Conservation (phyloP, 1,140 invertebrate species). For the Panagrolaimus sp. region DNA sequence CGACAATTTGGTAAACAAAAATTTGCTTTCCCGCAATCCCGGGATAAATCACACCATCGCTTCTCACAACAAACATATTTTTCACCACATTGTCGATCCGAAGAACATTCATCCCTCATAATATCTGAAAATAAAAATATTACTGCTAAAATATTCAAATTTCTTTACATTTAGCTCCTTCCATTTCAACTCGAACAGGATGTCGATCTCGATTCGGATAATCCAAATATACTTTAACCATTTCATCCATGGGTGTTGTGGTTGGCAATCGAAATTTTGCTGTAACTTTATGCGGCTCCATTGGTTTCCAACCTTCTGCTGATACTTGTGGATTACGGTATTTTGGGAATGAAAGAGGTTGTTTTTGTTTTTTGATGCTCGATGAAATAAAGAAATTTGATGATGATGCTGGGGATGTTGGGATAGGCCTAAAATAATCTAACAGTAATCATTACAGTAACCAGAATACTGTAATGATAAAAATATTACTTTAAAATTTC, state of each 20-base stretch:
- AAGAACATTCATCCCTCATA: conserved; percentile 24
- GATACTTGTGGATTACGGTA: background rate
- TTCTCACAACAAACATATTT: conserved; percentile 26
- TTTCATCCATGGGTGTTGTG: background rate
- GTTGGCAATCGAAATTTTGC: background rate
- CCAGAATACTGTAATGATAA: no score
- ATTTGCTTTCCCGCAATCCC: conserved; percentile 19
- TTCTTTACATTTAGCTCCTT: conserved; percentile 11
- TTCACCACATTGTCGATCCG: conserved; percentile 24
- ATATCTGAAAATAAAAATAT: conserved; percentile 9
- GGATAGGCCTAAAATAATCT: no score
- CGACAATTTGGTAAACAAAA: conserved; percentile 14
- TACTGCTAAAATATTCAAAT: background rate
- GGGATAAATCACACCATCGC: conserved; percentile 27
- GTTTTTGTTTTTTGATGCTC: background rate
- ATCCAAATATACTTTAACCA: conserved; percentile 16
- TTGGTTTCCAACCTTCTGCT: background rate
- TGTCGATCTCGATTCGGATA: conserved; percentile 22
- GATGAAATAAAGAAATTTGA: background rate
- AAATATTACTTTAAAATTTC: no score
- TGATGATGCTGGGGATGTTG: background rate
- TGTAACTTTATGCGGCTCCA: background rate
- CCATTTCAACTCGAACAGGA: conserved; percentile 23
- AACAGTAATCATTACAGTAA: no score
- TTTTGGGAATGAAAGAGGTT: background rate